phyloP scores from a whole-genome alignment of 2,113 vertebrate species.

The Anolis sagrei region DNA sequence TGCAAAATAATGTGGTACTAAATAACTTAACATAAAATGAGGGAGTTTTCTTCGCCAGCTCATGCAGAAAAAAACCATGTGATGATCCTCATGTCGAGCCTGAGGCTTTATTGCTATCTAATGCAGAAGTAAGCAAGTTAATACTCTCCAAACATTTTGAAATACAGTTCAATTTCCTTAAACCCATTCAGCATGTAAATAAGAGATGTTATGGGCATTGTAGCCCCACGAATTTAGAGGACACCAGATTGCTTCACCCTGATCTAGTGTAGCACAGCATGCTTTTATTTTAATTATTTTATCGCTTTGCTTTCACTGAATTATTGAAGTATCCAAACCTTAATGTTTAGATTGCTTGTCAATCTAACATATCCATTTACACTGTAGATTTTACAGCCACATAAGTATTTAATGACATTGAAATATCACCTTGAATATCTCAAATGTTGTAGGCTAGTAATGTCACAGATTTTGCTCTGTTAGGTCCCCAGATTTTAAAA shows the following conservation, averaged over 20 bases:
- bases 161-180: not conserved
- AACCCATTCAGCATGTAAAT: not conserved
- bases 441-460: constrained; percentile 26
- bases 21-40: too few relatives aligned
- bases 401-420: constrained; percentile 43
- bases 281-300: constrained; percentile 54
- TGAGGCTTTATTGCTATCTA: not conserved
- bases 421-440: constrained; percentile 24
- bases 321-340: constrained; percentile 24
- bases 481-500: not conserved
- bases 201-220: too few relatives aligned
- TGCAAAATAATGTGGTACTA: too few relatives aligned
- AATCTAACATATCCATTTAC: constrained; percentile 45
- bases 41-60: too few relatives aligned
- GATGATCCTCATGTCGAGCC: not conserved
- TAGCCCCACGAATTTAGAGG: too few relatives aligned
- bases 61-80: too few relatives aligned
- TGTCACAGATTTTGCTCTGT: not conserved
- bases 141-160: not conserved
- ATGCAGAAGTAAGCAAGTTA: not conserved
- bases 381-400: constrained; percentile 9
- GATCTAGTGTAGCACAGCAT: not conserved
- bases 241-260: too few relatives aligned
- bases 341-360: constrained; percentile 23
- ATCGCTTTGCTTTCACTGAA: constrained; percentile 22